Conservation (phyloP, 1,140 invertebrate genomes). For the Oryctes rhinoceros region DNA sequence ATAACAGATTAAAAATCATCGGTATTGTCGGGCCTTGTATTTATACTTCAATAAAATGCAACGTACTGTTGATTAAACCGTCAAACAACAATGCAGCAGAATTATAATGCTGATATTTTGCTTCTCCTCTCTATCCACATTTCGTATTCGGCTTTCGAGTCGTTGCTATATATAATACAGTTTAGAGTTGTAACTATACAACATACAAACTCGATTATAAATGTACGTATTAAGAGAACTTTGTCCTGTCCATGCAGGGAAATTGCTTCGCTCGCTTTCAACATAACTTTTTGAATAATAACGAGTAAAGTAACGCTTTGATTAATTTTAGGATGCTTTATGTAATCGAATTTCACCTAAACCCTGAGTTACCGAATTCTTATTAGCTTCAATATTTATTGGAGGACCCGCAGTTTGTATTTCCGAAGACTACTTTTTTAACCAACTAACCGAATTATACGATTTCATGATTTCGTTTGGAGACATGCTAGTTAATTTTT, state of each 20-base stretch:
- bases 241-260: neutral
- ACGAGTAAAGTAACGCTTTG: conserved; percentile 10
- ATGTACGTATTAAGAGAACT: neutral
- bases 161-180: neutral
- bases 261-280: conserved; percentile 4
- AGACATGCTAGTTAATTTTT: no score
- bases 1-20: no score
- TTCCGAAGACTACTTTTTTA: neutral
- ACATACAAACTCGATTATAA: neutral
- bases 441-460: neutral
- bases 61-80: no score
- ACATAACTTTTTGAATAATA: conserved; percentile 19
- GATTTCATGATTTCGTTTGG: neutral
- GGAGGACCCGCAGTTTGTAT: neutral
- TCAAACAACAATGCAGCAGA: no score
- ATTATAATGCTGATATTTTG: no score
- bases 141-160: neutral
- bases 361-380: neutral
- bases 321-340: conserved; percentile 4
- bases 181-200: neutral
- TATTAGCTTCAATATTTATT: neutral
- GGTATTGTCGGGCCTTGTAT: no score
- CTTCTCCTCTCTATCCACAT: no score
- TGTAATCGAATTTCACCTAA: conserved; percentile 8
- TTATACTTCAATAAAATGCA: no score